Evolutionary conservation across 2,113 vertebrate species (phyloP).

Genomic region (Bos taurus): ARS-UCD2.0 NC_037357.1:101267001-101267500

Average conservation of each 20-base stretch:
- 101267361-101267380: background rate
- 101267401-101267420: conserved; percentile 9
- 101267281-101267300: background rate
- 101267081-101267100: background rate
- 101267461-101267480: background rate
- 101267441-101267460: background rate
- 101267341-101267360: conserved; percentile 36
- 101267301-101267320: background rate
- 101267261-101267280: background rate
- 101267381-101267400: background rate
- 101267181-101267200: conserved; percentile 33
- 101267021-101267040: background rate
- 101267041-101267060: background rate
- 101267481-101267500: background rate
- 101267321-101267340: conserved; percentile 4
- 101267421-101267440: background rate
- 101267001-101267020: background rate
- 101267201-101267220: background rate
- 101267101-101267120: background rate
- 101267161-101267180: conserved; percentile 2
- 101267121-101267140: background rate
- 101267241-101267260: background rate
- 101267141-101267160: background rate
- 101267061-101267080: background rate
- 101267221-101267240: conserved; percentile 16